Evolutionary conservation across 2,888 invertebrate genomes (phyloP).

Genomic region (Meta bourneti): DNA sequence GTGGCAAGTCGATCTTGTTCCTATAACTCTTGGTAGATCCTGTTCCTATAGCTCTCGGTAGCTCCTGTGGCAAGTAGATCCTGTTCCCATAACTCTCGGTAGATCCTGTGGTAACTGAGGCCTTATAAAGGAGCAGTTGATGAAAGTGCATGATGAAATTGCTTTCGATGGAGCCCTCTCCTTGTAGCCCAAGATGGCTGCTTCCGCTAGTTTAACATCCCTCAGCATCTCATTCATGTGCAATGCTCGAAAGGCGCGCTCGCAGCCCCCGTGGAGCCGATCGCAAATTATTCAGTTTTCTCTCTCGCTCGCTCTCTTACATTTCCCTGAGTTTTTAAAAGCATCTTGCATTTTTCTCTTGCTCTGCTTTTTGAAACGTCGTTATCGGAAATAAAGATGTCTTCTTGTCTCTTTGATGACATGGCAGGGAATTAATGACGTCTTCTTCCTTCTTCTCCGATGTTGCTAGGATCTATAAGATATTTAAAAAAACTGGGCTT

Average conservation of each 20-base stretch:
- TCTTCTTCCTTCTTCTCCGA: not conserved
- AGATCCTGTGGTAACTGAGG: not conserved
- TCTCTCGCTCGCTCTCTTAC: not conserved
- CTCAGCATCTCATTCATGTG: slow-evolving; percentile 30
- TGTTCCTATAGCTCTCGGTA: not conserved
- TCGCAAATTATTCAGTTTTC: slow-evolving; percentile 73
- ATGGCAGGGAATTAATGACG: slow-evolving; percentile 61
- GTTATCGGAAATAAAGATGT: slow-evolving; percentile 75
- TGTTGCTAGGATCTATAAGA: slow-evolving; percentile 38
- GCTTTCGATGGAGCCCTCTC: not conserved
- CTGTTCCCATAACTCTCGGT: not conserved
- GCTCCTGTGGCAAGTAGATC: not conserved
- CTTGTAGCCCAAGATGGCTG: slow-evolving; percentile 57
- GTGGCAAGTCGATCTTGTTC: too few relatives aligned
- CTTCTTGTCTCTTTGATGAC: slow-evolving; percentile 69
- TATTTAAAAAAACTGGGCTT: slow-evolving; percentile 60
- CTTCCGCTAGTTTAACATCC: slow-evolving; percentile 9
- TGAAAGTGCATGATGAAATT: not conserved
- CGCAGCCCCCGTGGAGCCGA: slow-evolving; percentile 70
- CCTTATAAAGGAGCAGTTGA: not conserved
- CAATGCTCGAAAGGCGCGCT: slow-evolving; percentile 51
- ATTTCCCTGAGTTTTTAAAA: slow-evolving; percentile 69
- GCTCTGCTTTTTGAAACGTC: slow-evolving; percentile 69
- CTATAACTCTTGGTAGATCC: not conserved
- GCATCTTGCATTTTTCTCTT: slow-evolving; percentile 64